These are phyloP conservation scores for Julus scanicus DNA, from an alignment of 2,888 invertebrate genomes.

Conservation along the genomic window DNA sequence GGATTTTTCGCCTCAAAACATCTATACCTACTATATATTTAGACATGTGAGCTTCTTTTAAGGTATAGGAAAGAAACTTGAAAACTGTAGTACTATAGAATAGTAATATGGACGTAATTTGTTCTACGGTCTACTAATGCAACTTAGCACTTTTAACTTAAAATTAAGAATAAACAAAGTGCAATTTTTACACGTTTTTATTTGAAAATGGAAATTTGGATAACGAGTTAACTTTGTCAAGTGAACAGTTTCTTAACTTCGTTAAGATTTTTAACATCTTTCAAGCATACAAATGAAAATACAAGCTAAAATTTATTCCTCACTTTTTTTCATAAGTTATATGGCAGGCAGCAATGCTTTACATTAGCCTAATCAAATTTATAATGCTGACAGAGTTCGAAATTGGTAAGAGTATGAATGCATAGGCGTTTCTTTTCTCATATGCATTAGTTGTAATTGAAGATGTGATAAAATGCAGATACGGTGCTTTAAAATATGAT, in stretches of 20 bases:
- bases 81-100: too few relatives aligned
- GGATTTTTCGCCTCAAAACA: too few relatives aligned
- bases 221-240: too few relatives aligned
- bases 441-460: slow-evolving; percentile 9
- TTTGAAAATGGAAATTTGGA: too few relatives aligned
- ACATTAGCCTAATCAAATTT: slow-evolving; percentile 23
- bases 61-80: too few relatives aligned
- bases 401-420: background rate
- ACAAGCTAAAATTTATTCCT: background rate
- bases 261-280: background rate
- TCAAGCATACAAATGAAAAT: background rate
- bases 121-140: too few relatives aligned
- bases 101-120: too few relatives aligned
- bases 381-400: background rate
- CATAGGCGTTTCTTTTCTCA: background rate
- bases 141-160: too few relatives aligned
- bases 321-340: background rate
- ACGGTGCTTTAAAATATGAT: slow-evolving; percentile 28
- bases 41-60: too few relatives aligned
- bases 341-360: background rate
- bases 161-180: too few relatives aligned
- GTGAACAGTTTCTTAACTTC: background rate
- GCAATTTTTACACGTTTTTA: too few relatives aligned
- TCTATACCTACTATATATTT: too few relatives aligned
- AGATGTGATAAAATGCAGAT: slow-evolving; percentile 39